Conservation (phyloP, 2,888 invertebrate species). For the Dicranocentrus wangi region DNA sequence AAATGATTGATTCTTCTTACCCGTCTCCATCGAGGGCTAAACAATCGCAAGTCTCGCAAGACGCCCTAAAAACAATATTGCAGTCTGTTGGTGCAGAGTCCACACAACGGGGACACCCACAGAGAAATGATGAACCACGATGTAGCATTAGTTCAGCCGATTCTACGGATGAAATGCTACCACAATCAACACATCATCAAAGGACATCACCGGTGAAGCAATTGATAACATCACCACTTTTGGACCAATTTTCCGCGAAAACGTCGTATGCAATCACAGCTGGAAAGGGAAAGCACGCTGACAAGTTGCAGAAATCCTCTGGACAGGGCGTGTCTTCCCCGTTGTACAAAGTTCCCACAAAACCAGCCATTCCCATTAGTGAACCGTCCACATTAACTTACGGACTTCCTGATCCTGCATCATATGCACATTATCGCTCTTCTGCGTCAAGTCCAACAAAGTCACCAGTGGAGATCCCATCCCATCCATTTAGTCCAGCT, state of each 20-base stretch:
- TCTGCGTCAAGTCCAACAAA: slow-evolving; percentile 3
- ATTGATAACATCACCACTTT: slow-evolving; percentile 57
- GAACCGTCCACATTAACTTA: background rate
- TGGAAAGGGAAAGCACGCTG: slow-evolving; percentile 23
- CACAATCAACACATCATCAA: slow-evolving; percentile 44
- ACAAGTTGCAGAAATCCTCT: background rate
- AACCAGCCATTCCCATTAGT: no score
- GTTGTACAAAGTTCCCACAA: background rate
- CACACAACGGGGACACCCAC: no score
- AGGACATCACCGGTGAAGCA: slow-evolving; percentile 24
- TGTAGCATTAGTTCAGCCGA: slow-evolving; percentile 44
- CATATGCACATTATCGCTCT: slow-evolving; percentile 27
- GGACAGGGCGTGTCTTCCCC: slow-evolving; percentile 3
- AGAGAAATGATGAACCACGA: slow-evolving; percentile 24
- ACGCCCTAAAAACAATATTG: slow-evolving; percentile 42
- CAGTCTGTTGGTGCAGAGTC: slow-evolving; percentile 27
- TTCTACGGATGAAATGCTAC: slow-evolving; percentile 55
- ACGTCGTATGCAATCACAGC: background rate
- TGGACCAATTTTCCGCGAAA: slow-evolving; percentile 49
- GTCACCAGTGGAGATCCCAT: slow-evolving; percentile 40
- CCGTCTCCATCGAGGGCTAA: background rate
- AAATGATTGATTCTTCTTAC: background rate
- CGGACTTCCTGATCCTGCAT: background rate
- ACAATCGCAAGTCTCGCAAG: slow-evolving; percentile 1
- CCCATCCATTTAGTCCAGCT: slow-evolving; percentile 50